phyloP scores from a whole-genome alignment of 2,113 vertebrate genomes.

The Plestiodon gilberti region DNA sequence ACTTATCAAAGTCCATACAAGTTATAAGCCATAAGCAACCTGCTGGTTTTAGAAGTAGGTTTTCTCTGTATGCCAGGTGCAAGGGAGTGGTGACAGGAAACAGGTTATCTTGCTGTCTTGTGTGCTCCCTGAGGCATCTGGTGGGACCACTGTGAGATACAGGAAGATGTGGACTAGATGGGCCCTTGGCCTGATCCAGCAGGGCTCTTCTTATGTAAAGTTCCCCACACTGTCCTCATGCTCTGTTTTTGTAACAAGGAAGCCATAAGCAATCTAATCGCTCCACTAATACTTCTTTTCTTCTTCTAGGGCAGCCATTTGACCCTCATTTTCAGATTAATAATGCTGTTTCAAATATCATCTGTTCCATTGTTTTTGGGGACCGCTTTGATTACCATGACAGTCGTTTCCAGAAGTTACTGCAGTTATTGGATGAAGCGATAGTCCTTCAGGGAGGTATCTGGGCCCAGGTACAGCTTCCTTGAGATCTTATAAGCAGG shows the following conservation, averaged over 20 bases:
- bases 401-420: slow-evolving; percentile 76
- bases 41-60: too few species aligned
- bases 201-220: too few species aligned
- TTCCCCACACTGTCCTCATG: background rate
- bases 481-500: too few species aligned
- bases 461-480: slow-evolving; percentile 67
- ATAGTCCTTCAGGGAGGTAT: slow-evolving; percentile 59
- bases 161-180: too few species aligned
- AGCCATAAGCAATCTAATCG: background rate
- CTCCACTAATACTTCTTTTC: background rate
- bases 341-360: slow-evolving; percentile 83
- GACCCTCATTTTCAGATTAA: slow-evolving; percentile 78
- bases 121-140: too few species aligned
- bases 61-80: too few species aligned
- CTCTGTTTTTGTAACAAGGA: background rate
- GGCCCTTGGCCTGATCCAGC: too few species aligned
- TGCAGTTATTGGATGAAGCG: slow-evolving; percentile 78
- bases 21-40: too few species aligned
- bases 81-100: too few species aligned
- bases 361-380: slow-evolving; percentile 85
- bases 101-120: too few species aligned
- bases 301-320: slow-evolving; percentile 74
- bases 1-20: too few species aligned
- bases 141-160: too few species aligned
- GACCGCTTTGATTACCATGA: slow-evolving; percentile 88